phyloP scores from a whole-genome alignment of 2,113 vertebrate species.

The Eretmochelys imbricata region DNA sequence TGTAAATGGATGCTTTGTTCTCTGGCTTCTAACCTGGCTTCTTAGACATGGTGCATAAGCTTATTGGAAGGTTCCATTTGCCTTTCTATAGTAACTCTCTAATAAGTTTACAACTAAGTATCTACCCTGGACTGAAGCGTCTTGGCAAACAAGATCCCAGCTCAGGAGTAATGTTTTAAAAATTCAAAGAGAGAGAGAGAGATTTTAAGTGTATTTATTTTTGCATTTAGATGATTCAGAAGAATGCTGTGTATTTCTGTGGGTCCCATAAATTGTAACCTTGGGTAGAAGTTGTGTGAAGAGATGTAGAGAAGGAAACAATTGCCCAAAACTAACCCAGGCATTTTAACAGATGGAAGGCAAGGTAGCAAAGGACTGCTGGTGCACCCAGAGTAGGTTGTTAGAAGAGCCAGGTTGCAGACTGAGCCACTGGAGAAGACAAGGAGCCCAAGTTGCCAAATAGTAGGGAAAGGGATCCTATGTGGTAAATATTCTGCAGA shows the following conservation, averaged over 20 bases:
- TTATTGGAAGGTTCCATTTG: neutral
- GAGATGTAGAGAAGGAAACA: neutral
- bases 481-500: neutral
- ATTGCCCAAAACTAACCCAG: neutral
- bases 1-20: neutral
- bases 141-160: neutral
- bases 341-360: neutral
- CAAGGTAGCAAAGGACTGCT: neutral
- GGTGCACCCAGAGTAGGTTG: neutral
- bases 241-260: rapidly evolving
- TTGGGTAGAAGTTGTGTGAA: neutral
- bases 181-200: neutral
- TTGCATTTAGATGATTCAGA: neutral
- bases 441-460: neutral
- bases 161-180: neutral
- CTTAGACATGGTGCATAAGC: neutral
- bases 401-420: neutral
- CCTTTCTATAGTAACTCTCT: slow-evolving; percentile 58
- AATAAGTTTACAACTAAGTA: neutral
- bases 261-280: neutral
- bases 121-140: neutral
- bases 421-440: neutral
- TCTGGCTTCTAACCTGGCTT: slow-evolving; percentile 21
- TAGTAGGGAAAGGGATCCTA: neutral
- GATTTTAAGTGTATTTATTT: neutral